Conservation (phyloP, 2,113 vertebrate genomes). For the Pica pica region DNA sequence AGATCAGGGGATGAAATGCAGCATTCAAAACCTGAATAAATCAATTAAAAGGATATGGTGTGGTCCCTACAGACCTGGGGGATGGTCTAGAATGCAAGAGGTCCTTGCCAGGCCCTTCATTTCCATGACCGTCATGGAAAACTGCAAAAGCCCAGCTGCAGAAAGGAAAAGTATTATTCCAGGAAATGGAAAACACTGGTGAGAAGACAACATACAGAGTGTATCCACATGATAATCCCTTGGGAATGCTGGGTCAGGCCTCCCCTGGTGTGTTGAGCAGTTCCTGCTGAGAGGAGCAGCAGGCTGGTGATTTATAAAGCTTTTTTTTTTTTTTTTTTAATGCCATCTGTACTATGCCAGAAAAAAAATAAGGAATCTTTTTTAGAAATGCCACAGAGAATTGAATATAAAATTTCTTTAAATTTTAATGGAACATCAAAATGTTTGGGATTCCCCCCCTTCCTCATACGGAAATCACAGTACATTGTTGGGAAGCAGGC, state of each 20-base stretch:
- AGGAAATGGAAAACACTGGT: not conserved
- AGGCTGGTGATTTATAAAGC: not conserved
- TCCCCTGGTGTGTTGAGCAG: not conserved
- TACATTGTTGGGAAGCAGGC: not conserved
- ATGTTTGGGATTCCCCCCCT: not conserved
- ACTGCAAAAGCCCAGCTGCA: not conserved
- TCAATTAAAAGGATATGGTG: not conserved
- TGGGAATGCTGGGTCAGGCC: not conserved
- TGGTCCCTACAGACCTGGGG: not conserved
- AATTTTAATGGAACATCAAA: conserved; percentile 55
- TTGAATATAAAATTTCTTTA: conserved; percentile 8
- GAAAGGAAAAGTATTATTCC: not conserved
- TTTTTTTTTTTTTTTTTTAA: not conserved
- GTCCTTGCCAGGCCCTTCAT: not conserved
- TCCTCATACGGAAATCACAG: not conserved
- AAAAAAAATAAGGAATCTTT: not conserved
- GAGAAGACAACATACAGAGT: not conserved
- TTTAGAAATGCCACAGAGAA: not conserved
- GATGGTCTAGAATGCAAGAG: not conserved
- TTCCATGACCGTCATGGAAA: not conserved
- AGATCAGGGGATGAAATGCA: not conserved
- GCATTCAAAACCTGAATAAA: not conserved
- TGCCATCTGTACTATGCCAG: not conserved
- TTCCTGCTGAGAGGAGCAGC: not conserved
- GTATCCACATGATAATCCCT: accelerated